These are phyloP conservation scores for Phengaris alcon DNA, from an alignment of 2,888 invertebrate genomes.

Conservation along the genomic window DNA sequence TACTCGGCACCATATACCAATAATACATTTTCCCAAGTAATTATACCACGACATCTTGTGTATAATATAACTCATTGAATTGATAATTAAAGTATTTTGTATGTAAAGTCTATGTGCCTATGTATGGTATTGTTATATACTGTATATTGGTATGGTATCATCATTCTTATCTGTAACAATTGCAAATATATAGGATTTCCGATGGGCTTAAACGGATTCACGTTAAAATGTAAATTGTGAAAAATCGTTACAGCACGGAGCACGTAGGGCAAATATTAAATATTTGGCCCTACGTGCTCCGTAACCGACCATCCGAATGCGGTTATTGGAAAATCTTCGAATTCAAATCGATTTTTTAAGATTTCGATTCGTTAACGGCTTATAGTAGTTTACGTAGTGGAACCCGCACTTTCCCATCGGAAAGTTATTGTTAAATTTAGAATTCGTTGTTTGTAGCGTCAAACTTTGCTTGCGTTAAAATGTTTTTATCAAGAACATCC, in stretches of 20 bases:
- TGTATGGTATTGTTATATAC: too few species aligned
- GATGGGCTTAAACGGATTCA: background rate
- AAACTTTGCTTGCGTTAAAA: too few species aligned
- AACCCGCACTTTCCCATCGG: background rate
- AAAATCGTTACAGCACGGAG: conserved; percentile 3
- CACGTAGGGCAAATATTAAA: conserved; percentile 16
- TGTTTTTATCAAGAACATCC: too few species aligned
- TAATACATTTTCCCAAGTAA: too few species aligned
- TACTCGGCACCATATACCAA: too few species aligned
- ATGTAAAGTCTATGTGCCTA: too few species aligned
- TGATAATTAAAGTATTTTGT: too few species aligned
- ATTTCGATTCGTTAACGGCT: conserved; percentile 24
- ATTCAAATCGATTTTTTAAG: conserved; percentile 9
- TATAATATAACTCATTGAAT: too few species aligned
- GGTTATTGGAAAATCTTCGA: conserved; percentile 1
- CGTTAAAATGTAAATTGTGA: conserved; percentile 19
- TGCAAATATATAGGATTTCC: background rate
- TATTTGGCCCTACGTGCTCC: conserved; percentile 6
- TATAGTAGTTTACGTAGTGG: background rate
- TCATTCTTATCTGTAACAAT: background rate
- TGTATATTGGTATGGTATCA: too few species aligned
- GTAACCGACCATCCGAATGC: conserved; percentile 1
- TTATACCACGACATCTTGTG: too few species aligned
- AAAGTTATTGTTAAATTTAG: too few species aligned
- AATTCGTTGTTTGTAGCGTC: too few species aligned